Base-by-base conservation (phyloP, 2,797 vertebrate species). In the Crocodylus rhombifer region DNA sequence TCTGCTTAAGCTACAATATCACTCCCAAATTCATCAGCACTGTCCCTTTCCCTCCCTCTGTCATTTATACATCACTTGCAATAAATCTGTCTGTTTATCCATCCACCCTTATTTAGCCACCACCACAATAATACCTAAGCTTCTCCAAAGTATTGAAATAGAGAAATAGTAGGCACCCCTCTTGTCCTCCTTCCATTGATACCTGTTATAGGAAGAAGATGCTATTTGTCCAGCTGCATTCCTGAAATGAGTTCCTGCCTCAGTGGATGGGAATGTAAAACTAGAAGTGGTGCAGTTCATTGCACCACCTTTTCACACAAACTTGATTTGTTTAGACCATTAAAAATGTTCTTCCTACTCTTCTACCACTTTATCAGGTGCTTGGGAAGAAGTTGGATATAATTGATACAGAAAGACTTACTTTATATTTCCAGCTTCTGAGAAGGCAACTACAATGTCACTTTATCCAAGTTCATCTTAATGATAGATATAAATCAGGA, bases 381-480 rank as follows among this genome's bases (percentile, higher is more conserved):
- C 2, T 0, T 25, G 82, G 69, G 62, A 30, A 69, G 80, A 91
- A 89, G 82, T 67, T 91, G 28, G 36, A 80, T 91, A 91, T 65
- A 90, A 71, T 87, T 89, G 71, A 51, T 87, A 51, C 85, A 15
- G 55, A 69, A 74, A 61, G 86, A 11, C 28, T 16, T 75, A 71
- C 5, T 94, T 71, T 55, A 71, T 94, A 67, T 94, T 95, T 83
- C 42, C 33, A 76, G 78, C 60, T 92, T 62, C 84, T 94, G 84
- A 95, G 94, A 64, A 92, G 56, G 58, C 90, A 95, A 82, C 74
- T 79, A 4, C 88, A 95, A 88, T 91, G 74, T 91, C 74, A 60
- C 71, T 95, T 93, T 84, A 86, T 92, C 80, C 64, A 42, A 81
- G 80, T 92, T 95, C 84, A 91, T 95, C 95, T 95, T 94, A 95